phyloP scores from a whole-genome alignment of 2,113 vertebrate species.

The Catagonus wagneri region DNA sequence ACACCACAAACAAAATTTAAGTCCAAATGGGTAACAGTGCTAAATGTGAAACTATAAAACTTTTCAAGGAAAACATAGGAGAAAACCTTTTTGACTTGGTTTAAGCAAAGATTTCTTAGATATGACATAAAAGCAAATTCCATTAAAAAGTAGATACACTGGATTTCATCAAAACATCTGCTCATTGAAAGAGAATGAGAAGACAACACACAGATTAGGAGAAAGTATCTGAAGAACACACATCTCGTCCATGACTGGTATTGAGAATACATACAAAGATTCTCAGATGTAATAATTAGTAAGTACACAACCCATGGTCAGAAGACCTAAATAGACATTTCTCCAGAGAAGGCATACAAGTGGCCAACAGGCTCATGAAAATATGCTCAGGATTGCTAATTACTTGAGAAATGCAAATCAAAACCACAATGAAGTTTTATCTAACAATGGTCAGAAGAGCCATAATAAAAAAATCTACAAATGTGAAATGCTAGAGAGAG shows the following conservation, averaged over 20 bases:
- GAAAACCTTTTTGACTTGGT: not conserved
- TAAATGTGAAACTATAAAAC: not conserved
- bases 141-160: not conserved
- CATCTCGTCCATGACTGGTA: not conserved
- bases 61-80: not conserved
- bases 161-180: not conserved
- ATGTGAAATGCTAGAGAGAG: not conserved
- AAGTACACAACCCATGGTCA: not conserved
- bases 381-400: not conserved
- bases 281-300: not conserved
- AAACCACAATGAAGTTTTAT: not conserved
- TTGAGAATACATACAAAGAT: not conserved
- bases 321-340: not conserved
- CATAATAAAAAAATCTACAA: not conserved
- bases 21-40: not conserved
- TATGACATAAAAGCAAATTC: not conserved
- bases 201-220: not conserved
- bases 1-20: slow-evolving; percentile 6
- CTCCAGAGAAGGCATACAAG: not conserved
- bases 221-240: not conserved
- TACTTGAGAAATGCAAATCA: not conserved
- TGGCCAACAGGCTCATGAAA: not conserved
- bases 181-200: not conserved
- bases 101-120: not conserved
- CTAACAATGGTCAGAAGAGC: not conserved